Conservation (phyloP, 2,888 invertebrate genomes). For the Choristoneura rosaceana region DNA sequence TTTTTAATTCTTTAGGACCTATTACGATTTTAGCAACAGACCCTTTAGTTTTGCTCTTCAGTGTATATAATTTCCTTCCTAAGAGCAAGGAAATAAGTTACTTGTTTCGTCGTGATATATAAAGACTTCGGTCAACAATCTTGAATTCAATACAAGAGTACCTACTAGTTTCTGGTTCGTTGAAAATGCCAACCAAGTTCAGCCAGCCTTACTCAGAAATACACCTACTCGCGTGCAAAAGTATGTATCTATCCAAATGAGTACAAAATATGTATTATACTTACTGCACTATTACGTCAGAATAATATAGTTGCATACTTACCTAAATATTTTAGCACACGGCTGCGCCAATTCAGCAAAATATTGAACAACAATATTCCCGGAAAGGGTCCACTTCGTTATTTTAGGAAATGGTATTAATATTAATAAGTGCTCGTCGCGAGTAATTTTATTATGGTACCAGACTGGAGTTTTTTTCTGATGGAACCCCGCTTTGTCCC, state of each 20-base stretch:
- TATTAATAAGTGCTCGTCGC: neutral
- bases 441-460: slow-evolving; percentile 4
- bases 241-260: too few species aligned
- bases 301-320: too few species aligned
- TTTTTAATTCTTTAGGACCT: too few species aligned
- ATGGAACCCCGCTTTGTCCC: slow-evolving; percentile 40
- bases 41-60: too few species aligned
- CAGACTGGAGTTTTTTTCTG: neutral
- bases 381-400: neutral
- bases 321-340: too few species aligned
- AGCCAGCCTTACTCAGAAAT: slow-evolving; percentile 7
- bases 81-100: neutral
- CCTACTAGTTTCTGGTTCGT: neutral
- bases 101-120: neutral
- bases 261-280: too few species aligned
- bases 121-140: neutral
- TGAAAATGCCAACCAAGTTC: neutral
- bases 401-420: slow-evolving; percentile 12
- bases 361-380: slow-evolving; percentile 6
- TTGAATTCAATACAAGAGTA: neutral
- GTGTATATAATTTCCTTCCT: too few species aligned
- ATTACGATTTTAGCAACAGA: too few species aligned
- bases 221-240: neutral
- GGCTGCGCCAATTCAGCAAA: neutral
- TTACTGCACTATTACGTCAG: too few species aligned